Percentiles rank a stretch among this genome's conserved stretches.
phyloP scores from a whole-genome alignment of 2,113 vertebrate species.

The Plectropomus leopardus region DNA sequence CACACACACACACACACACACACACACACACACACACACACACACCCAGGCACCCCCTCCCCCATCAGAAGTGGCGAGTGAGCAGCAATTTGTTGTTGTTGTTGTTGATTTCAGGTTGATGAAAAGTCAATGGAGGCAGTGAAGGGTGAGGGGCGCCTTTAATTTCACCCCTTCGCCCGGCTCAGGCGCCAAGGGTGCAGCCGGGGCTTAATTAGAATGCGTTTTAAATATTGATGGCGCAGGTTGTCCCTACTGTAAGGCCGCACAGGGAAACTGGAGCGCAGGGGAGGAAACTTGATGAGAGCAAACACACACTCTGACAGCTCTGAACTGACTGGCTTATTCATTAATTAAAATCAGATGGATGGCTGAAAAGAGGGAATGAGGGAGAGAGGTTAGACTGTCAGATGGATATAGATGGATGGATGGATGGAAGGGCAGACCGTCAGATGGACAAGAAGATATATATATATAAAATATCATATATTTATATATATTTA shows the following conservation, averaged over 20 bases:
- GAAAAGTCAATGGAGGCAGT: conserved; percentile 56
- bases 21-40: no score
- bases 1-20: no score
- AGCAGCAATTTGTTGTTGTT: conserved; percentile 59
- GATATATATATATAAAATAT: no score
- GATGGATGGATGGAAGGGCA: no score
- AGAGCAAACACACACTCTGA: conserved; percentile 80
- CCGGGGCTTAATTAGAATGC: conserved; percentile 85
- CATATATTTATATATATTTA: no score
- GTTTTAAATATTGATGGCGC: conserved; percentile 86
- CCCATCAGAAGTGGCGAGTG: conserved; percentile 42
- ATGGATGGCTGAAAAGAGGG: conserved; percentile 40
- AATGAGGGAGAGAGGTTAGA: conserved; percentile 8
- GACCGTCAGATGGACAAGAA: no score
- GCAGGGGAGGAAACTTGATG: conserved; percentile 78
- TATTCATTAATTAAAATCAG: conserved; percentile 83
- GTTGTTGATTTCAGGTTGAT: conserved; percentile 57
- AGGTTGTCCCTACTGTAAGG: conserved; percentile 80
- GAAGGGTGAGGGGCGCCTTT: conserved; percentile 62
- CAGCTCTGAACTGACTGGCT: conserved; percentile 76
- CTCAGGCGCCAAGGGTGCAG: conserved; percentile 65
- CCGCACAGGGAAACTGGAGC: conserved; percentile 77
- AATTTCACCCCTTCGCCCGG: conserved; percentile 71
- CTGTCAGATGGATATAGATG: not conserved
- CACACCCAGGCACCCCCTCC: no score